Percentiles rank a stretch among this genome's conserved stretches.
phyloP scores from a whole-genome alignment of 2,113 vertebrate species.

The Phylloscopus whistleri region DNA sequence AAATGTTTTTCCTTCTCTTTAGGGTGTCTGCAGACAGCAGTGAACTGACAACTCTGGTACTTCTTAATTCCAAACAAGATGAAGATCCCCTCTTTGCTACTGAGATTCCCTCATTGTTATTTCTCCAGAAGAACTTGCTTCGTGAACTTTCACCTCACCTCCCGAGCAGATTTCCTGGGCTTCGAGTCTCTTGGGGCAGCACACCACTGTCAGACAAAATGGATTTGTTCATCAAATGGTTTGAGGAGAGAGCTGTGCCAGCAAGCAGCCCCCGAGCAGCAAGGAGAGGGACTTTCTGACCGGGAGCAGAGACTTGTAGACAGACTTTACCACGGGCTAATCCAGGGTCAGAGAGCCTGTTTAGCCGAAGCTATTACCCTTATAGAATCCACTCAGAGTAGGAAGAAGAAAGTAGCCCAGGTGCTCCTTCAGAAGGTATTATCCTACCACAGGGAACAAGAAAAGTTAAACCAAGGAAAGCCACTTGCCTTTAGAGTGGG shows the following conservation, averaged over 20 bases:
- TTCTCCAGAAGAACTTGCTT: constrained; percentile 23
- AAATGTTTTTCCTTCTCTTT: neutral
- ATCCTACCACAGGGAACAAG: constrained; percentile 82
- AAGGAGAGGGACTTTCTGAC: constrained; percentile 72
- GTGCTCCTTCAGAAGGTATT: constrained; percentile 92
- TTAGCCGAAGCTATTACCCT: constrained; percentile 95
- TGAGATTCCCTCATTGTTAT: neutral
- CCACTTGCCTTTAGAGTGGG: constrained; percentile 95
- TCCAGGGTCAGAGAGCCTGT: constrained; percentile 84
- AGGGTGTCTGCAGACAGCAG: neutral
- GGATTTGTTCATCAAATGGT: neutral
- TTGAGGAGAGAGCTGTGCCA: constrained; percentile 64
- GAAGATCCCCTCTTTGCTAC: constrained; percentile 47
- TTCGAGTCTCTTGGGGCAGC: rapidly evolving
- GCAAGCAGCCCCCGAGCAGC: constrained; percentile 48
- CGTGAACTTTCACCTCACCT: neutral
- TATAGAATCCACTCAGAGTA: constrained; percentile 87
- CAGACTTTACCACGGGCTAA: constrained; percentile 83
- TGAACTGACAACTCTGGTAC: neutral
- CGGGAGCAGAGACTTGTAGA: constrained; percentile 82
- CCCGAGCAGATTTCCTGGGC: neutral
- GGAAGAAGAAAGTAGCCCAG: constrained; percentile 91
- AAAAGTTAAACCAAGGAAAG: constrained; percentile 80
- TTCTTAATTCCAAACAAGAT: constrained; percentile 31
- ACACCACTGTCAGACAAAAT: neutral